Conservation (phyloP, 2,888 invertebrate species). For the Cataglyphis albicans region DNA sequence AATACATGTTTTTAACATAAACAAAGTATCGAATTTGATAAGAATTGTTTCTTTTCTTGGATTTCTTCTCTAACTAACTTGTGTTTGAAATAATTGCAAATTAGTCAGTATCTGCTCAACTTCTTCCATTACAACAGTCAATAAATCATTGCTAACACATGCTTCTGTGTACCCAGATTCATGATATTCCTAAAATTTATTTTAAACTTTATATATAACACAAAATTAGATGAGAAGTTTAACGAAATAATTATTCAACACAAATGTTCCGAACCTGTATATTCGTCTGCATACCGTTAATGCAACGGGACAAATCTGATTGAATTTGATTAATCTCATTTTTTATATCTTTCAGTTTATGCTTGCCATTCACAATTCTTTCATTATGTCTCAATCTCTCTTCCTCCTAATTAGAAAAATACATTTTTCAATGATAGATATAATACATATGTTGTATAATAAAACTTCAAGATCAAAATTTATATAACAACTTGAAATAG, state of each 20-base stretch:
- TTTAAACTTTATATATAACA: conserved; percentile 27
- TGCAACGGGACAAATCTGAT: conserved; percentile 69
- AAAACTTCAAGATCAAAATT: not conserved
- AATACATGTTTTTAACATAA: conserved; percentile 17
- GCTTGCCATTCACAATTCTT: conserved; percentile 75
- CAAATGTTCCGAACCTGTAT: conserved; percentile 64
- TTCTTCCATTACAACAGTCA: conserved; percentile 78
- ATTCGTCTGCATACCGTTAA: conserved; percentile 71
- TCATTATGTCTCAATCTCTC: conserved; percentile 77
- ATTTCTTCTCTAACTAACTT: conserved; percentile 67
- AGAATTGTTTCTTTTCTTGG: not conserved
- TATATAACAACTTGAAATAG: not conserved
- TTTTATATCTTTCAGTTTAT: conserved; percentile 82
- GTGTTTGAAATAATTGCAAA: conserved; percentile 74
- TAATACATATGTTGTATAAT: not conserved
- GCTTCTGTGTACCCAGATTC: conserved; percentile 69
- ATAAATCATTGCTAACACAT: conserved; percentile 73
- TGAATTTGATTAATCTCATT: conserved; percentile 81
- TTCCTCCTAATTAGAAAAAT: conserved; percentile 74
- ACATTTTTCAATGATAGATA: conserved; percentile 24
- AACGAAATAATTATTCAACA: not conserved
- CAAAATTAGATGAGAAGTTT: not conserved
- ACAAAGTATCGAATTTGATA: conserved; percentile 13
- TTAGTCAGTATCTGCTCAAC: conserved; percentile 79
- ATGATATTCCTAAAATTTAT: conserved; percentile 67